A percentile compares a stretch with the other conserved stretches of the same genome.
These are phyloP conservation scores for Epinotia nisella DNA, from an alignment of 2,888 invertebrate genomes.

Conservation along the genomic window DNA sequence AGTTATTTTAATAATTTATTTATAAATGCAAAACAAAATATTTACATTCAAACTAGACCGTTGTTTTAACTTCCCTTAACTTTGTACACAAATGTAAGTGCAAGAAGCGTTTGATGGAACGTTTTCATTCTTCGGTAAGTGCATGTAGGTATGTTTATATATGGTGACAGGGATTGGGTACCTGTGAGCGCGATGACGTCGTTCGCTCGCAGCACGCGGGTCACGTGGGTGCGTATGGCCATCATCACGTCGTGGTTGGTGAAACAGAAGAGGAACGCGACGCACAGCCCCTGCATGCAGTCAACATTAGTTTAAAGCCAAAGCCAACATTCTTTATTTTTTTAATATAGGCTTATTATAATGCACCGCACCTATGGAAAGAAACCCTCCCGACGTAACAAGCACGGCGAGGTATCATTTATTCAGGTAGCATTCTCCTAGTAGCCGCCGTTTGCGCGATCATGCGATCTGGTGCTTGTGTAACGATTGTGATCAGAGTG, in stretches of 20 bases:
- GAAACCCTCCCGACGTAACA: neutral
- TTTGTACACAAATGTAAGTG: neutral
- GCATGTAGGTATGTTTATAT: too few relatives aligned
- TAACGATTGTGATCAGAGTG: too few relatives aligned
- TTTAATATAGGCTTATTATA: too few relatives aligned
- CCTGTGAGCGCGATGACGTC: constrained; percentile 66
- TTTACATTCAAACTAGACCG: too few relatives aligned
- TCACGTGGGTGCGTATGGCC: constrained; percentile 75
- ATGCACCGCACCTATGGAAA: too few relatives aligned
- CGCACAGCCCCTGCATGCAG: constrained; percentile 86
- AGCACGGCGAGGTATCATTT: neutral
- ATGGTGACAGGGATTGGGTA: neutral
- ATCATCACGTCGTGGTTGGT: constrained; percentile 89
- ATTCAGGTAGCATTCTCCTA: too few relatives aligned
- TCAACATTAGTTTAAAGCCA: neutral
- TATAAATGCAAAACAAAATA: too few relatives aligned
- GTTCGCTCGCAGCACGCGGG: constrained; percentile 65
- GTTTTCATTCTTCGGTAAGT: neutral
- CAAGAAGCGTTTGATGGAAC: neutral
- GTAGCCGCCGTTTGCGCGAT: too few relatives aligned
- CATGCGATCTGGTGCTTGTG: too few relatives aligned
- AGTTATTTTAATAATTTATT: too few relatives aligned
- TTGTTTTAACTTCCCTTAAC: too few relatives aligned
- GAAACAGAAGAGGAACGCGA: constrained; percentile 89
- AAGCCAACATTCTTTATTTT: neutral